Conservation (phyloP, 1,140 invertebrate genomes). For the Trialeurodes vaporariorum region DNA sequence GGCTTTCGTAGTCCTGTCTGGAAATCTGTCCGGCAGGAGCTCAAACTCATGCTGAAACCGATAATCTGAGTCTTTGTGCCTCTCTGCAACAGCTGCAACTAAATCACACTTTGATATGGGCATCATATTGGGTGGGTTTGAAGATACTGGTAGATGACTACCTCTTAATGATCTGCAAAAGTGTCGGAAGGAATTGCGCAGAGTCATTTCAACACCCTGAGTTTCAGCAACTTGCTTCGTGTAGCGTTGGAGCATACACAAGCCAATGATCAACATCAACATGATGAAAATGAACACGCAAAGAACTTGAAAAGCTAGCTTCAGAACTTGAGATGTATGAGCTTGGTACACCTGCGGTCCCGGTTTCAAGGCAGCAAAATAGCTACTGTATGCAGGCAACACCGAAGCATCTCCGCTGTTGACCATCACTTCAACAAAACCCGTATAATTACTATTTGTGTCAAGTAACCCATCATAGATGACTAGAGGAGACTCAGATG, state of each 20-base stretch:
- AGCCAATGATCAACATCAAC: conserved; percentile 47
- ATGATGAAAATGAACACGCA: conserved; percentile 50
- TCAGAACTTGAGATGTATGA: background rate
- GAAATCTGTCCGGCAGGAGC: conserved; percentile 70
- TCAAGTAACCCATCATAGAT: conserved; percentile 56
- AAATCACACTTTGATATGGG: conserved; percentile 59
- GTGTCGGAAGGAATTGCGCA: conserved; percentile 50
- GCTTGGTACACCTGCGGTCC: conserved; percentile 35
- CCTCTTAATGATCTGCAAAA: conserved; percentile 48
- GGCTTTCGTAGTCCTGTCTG: conserved; percentile 71
- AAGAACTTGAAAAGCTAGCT: conserved; percentile 25
- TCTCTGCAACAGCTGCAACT: conserved; percentile 57
- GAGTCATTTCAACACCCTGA: conserved; percentile 61
- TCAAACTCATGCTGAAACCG: conserved; percentile 79
- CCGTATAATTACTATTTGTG: conserved; percentile 62
- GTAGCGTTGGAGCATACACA: conserved; percentile 60
- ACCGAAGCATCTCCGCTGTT: conserved; percentile 25
- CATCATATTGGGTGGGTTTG: conserved; percentile 65
- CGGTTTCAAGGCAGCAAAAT: conserved; percentile 42
- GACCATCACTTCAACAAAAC: conserved; percentile 62
- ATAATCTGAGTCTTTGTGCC: conserved; percentile 74
- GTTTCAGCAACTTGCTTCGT: conserved; percentile 54
- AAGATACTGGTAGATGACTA: conserved; percentile 49
- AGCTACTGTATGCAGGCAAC: conserved; percentile 42
- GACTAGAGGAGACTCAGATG: conserved; percentile 16